Percentiles rank a stretch among this genome's conserved stretches.
These are phyloP conservation scores for Scortum barcoo DNA, from an alignment of 2,113 vertebrate genomes.

Conservation along the genomic window DNA sequence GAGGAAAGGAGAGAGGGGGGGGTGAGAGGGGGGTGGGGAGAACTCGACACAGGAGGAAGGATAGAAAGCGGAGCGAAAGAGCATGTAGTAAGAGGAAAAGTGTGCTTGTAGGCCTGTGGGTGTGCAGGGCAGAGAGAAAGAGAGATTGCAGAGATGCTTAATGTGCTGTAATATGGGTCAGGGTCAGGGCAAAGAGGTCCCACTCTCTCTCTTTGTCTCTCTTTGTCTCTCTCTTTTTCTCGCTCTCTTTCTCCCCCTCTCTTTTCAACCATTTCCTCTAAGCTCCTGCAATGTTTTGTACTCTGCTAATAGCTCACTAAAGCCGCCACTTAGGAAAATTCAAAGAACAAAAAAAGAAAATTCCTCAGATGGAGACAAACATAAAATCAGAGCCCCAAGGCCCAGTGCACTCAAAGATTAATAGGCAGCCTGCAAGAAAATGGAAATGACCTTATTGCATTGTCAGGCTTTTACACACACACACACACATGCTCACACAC, in stretches of 20 bases:
- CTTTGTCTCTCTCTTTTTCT: no score
- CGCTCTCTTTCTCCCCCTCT: neutral
- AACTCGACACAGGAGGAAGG: slow-evolving; percentile 8
- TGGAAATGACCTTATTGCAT: slow-evolving; percentile 52
- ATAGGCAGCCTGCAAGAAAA: slow-evolving; percentile 55
- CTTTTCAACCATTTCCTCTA: slow-evolving; percentile 26
- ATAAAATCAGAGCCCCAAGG: slow-evolving; percentile 39
- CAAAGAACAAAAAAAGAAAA: slow-evolving; percentile 57
- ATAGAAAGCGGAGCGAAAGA: neutral
- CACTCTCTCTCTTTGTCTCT: slow-evolving; percentile 22
- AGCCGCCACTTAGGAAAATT: slow-evolving; percentile 62
- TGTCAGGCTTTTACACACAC: no score
- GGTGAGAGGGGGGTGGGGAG: neutral
- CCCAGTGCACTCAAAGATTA: slow-evolving; percentile 46
- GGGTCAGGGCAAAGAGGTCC: slow-evolving; percentile 49
- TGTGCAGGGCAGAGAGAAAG: slow-evolving; percentile 22
- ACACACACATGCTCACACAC: no score
- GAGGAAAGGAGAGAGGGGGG: slow-evolving; percentile 15
- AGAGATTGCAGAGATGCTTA: slow-evolving; percentile 55
- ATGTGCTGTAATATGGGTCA: slow-evolving; percentile 72
- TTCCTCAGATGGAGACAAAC: slow-evolving; percentile 27
- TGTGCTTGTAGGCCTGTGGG: slow-evolving; percentile 44
- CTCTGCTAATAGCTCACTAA: slow-evolving; percentile 57
- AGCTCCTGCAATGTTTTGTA: slow-evolving; percentile 52
- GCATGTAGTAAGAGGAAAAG: neutral